These are phyloP conservation scores for Nylanderia fulva DNA, from an alignment of 1,140 invertebrate genomes.

Conservation along the genomic window DNA sequence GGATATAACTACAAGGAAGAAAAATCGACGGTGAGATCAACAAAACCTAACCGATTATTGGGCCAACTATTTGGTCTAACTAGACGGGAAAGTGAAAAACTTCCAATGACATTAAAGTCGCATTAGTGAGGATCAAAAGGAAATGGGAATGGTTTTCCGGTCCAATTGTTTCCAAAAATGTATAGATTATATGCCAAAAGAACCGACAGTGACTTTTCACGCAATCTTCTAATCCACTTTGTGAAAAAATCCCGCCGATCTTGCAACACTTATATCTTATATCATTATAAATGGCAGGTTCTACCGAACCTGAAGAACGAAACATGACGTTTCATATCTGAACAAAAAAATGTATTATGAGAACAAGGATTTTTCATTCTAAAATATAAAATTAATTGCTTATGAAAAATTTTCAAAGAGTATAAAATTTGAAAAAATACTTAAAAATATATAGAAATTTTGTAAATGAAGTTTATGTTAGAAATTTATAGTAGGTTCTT, in stretches of 20 bases:
- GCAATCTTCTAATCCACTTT: slow-evolving; percentile 27
- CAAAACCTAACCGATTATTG: slow-evolving; percentile 44
- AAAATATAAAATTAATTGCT: neutral
- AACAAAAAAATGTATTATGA: neutral
- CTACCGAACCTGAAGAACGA: neutral
- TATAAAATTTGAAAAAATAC: neutral
- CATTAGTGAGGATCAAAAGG: slow-evolving; percentile 64
- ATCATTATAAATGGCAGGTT: slow-evolving; percentile 25
- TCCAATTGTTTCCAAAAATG: slow-evolving; percentile 40
- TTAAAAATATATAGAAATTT: slow-evolving; percentile 7
- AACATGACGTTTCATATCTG: neutral
- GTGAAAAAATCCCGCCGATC: slow-evolving; percentile 36
- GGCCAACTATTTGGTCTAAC: slow-evolving; percentile 31
- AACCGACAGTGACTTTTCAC: slow-evolving; percentile 53
- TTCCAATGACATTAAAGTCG: slow-evolving; percentile 73
- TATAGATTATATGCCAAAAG: slow-evolving; percentile 34
- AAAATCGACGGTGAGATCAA: slow-evolving; percentile 5
- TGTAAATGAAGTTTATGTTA: neutral
- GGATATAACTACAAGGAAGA: slow-evolving; percentile 40
- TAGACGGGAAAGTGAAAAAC: slow-evolving; percentile 66
- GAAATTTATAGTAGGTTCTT: neutral
- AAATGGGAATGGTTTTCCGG: slow-evolving; percentile 60
- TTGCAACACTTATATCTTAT: slow-evolving; percentile 19
- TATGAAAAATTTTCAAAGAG: neutral
- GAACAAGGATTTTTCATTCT: neutral